These are phyloP conservation scores for Linurgus olivaceus DNA, from an alignment of 2,797 vertebrate species.

Conservation along the genomic window DNA sequence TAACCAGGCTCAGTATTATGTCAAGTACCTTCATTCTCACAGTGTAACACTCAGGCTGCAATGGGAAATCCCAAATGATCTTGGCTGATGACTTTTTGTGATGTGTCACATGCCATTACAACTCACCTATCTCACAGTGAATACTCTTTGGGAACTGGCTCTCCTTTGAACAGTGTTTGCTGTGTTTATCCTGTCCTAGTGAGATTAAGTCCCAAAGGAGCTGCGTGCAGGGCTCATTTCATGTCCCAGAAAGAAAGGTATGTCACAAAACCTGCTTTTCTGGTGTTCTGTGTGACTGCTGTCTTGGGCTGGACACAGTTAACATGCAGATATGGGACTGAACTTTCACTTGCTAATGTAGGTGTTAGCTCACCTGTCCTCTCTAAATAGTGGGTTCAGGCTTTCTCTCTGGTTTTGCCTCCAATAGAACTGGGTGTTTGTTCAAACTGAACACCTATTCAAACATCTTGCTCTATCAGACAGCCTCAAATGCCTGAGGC, in stretches of 20 bases:
- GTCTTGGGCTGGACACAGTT: background rate
- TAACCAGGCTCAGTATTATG: background rate
- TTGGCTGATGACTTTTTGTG: background rate
- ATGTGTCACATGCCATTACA: background rate
- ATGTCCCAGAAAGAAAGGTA: background rate
- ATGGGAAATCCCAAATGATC: background rate
- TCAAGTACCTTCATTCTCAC: background rate
- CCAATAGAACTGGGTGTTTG: background rate
- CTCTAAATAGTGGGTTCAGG: background rate
- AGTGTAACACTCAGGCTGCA: background rate
- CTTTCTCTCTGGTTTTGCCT: background rate
- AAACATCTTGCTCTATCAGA: background rate
- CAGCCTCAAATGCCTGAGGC: background rate
- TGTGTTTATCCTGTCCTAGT: background rate
- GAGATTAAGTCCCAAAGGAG: background rate
- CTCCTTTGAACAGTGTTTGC: background rate
- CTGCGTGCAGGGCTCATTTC: background rate
- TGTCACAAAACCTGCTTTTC: conserved; percentile 38
- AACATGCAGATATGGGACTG: background rate
- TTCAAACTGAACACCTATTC: background rate
- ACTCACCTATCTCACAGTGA: background rate
- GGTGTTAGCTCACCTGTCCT: background rate
- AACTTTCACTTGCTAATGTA: background rate
- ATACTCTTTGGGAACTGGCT: background rate
- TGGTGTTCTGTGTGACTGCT: background rate